These are phyloP conservation scores for Podarcis lilfordi DNA, from an alignment of 2,797 vertebrate genomes.

Conservation along the genomic window DNA sequence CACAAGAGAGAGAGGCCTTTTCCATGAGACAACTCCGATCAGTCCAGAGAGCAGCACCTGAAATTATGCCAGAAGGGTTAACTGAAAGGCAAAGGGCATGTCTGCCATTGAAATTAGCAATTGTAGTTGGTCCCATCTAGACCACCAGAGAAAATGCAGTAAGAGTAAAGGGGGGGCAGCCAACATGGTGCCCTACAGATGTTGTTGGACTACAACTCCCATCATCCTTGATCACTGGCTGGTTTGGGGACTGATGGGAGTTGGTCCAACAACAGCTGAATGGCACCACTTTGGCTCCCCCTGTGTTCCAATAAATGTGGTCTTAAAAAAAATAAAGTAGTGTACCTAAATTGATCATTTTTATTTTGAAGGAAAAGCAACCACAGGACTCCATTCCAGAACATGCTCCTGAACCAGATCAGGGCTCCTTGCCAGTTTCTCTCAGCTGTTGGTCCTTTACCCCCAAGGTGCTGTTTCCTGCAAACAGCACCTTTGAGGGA, in stretches of 20 bases:
- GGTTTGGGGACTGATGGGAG: background rate
- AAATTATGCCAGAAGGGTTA: constrained; percentile 46
- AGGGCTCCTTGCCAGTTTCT: no score
- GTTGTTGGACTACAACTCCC: background rate
- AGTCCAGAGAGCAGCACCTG: constrained; percentile 97
- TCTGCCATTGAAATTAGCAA: no score
- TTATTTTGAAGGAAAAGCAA: no score
- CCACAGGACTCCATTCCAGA: no score
- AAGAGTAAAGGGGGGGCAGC: no score
- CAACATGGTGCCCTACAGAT: background rate
- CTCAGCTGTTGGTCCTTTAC: no score
- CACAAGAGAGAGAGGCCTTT: constrained; percentile 97
- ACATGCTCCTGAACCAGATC: no score
- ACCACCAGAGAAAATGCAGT: background rate
- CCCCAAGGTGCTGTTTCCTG: no score
- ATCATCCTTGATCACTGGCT: background rate
- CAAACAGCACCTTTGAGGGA: no score
- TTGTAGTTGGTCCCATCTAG: background rate
- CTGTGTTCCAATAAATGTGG: background rate
- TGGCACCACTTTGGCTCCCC: background rate
- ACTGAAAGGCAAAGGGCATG: background rate
- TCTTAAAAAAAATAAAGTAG: background rate
- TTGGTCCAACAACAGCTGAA: background rate
- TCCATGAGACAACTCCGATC: constrained; percentile 98
- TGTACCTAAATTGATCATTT: background rate